Evolutionary conservation across 2,888 invertebrate species (phyloP).

Genomic region (Pimpla rufipes): DNA sequence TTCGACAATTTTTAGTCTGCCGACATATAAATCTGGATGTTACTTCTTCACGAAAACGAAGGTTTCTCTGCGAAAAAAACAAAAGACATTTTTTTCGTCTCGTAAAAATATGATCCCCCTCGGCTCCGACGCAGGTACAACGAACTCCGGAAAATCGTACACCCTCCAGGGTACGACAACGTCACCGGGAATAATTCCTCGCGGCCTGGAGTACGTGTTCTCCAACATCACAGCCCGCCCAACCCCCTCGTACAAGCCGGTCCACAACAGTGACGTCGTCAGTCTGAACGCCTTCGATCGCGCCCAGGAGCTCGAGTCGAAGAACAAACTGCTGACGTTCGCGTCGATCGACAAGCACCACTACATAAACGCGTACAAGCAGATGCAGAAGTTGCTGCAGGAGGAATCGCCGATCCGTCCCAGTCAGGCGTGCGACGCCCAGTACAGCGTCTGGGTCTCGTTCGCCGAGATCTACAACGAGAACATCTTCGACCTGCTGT

Average conservation of each 20-base stretch:
- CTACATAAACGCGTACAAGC: slow-evolving; percentile 78
- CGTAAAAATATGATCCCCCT: too few relatives aligned
- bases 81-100: neutral
- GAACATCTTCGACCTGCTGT: slow-evolving; percentile 93
- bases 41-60: slow-evolving; percentile 24
- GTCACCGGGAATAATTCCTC: slow-evolving; percentile 90
- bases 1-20: too few relatives aligned
- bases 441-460: slow-evolving; percentile 91
- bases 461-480: slow-evolving; percentile 98
- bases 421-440: slow-evolving; percentile 73
- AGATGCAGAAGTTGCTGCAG: slow-evolving; percentile 81
- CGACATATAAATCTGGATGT: too few relatives aligned
- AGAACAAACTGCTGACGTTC: slow-evolving; percentile 79
- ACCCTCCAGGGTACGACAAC: slow-evolving; percentile 91
- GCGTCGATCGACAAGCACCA: slow-evolving; percentile 79
- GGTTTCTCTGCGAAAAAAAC: too few relatives aligned
- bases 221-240: slow-evolving; percentile 77
- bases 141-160: slow-evolving; percentile 96
- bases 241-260: slow-evolving; percentile 79
- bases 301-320: slow-evolving; percentile 77
- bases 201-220: slow-evolving; percentile 89
- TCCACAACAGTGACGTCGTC: slow-evolving; percentile 78
- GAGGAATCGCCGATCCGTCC: slow-evolving; percentile 78
- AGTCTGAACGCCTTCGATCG: slow-evolving; percentile 74
- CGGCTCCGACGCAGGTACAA: slow-evolving; percentile 87